These are phyloP conservation scores for Drosophila borealis DNA, from an alignment of 2,888 invertebrate species.

Conservation along the genomic window DNA sequence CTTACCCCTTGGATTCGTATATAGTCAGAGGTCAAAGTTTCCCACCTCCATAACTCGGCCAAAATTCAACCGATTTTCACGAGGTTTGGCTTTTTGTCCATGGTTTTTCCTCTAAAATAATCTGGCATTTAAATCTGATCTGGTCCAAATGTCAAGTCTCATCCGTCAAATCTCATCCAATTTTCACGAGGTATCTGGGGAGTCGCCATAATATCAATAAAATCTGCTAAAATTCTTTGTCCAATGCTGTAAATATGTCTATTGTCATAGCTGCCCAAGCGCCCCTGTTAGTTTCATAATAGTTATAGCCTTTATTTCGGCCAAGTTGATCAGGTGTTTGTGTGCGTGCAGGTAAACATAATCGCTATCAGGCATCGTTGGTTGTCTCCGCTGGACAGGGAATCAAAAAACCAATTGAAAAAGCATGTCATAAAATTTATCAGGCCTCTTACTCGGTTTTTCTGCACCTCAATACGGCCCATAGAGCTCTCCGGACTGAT, in stretches of 20 bases:
- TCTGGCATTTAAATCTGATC: no score
- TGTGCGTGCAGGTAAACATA: constrained; percentile 13
- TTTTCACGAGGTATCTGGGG: no score
- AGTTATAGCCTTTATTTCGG: constrained; percentile 2
- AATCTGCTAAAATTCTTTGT: no score
- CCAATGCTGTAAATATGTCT: background rate
- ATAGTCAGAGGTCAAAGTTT: no score
- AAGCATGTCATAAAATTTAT: constrained; percentile 50
- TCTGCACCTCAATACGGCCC: constrained; percentile 3
- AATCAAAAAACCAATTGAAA: constrained; percentile 55
- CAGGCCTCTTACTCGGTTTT: constrained; percentile 25
- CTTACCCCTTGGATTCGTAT: no score
- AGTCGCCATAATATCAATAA: no score
- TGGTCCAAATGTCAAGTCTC: no score
- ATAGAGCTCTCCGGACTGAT: constrained; percentile 25
- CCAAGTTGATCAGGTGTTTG: constrained; percentile 15
- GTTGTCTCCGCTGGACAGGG: constrained; percentile 16
- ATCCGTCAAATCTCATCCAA: no score
- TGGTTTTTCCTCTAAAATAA: no score
- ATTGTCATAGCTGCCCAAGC: background rate
- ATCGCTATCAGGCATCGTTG: constrained; percentile 19
- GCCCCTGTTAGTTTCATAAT: constrained; percentile 11
- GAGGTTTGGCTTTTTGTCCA: no score
- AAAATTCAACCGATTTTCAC: no score
- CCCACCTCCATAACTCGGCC: no score